Base-by-base conservation (phyloP, 2,113 vertebrate genomes). In the Canis aureus region DNA sequence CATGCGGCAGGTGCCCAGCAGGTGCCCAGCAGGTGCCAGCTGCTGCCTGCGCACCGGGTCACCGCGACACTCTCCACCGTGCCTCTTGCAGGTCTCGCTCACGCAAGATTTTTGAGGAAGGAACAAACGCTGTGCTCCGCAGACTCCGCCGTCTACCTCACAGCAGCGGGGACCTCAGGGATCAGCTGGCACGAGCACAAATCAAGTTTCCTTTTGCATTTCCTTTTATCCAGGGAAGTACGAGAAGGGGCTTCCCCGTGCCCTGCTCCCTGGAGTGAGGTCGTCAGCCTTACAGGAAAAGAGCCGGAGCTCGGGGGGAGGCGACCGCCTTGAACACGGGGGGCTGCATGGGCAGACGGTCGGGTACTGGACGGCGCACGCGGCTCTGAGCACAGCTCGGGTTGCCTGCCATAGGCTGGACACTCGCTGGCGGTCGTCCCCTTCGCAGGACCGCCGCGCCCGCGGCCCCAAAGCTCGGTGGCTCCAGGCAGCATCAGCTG, bases 401-500 rank as follows among this genome's bases (percentile, higher is more conserved):
- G 73, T 25, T 23, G 43, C 76, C 55, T 8, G 55, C 12, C 2
- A 8, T 13, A 76, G 27, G 12, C 53, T 59, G 43, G 29, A 67
- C 22, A 15, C 1, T 19, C 32, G 0, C 27, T 60, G 51, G 3
- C 15, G 32, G 2, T 4, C 29, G 7, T 19, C 25, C 0, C 19
- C 22, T 27, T 82, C 57, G 15, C 11, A 38, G 22, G 13, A 19
- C 12, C 2, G 0, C 64, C 12, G 3, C 12, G 27, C 11, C 74
- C 20, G 13, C 57, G 8, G 57, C 13, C 25, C n/a, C 10, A 60
- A 20, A 27, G 53, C 43, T 32, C 43, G 53, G 23, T 35, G 64
- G 32, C n/a, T 2, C 11, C 35, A 43, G 23, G 35, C 3, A 93
- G 81, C n/a, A 27, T 11, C 1, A 53, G 49, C 22, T 62, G 64